Percentiles rank a stretch among this genome's conserved stretches.
Evolutionary conservation across 1,140 invertebrate species (phyloP).

Genomic region (Littorina saxatilis): DNA sequence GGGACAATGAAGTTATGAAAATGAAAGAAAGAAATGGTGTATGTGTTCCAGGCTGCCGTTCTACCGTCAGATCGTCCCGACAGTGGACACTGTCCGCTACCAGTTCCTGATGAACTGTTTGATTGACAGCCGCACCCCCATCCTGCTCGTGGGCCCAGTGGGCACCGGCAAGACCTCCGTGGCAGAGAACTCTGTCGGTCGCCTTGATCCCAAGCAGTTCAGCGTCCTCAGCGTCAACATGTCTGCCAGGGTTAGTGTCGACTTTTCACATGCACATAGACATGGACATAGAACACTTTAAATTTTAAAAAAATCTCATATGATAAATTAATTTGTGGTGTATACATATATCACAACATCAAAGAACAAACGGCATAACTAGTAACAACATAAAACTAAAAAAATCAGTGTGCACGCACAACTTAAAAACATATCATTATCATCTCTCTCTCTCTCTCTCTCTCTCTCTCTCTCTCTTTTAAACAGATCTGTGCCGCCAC

Average conservation of each 20-base stretch:
- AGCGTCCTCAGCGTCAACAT: conserved; percentile 86
- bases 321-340: no score
- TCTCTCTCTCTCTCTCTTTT: neutral
- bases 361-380: no score
- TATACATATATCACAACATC: no score
- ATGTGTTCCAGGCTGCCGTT: conserved; percentile 84
- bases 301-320: no score
- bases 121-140: conserved; percentile 81
- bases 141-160: conserved; percentile 86
- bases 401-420: no score
- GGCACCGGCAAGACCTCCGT: conserved; percentile 88
- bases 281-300: no score
- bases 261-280: neutral
- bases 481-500: no score
- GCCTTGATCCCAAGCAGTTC: conserved; percentile 81
- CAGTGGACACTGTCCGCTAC: conserved; percentile 88
- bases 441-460: neutral
- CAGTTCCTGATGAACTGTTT: conserved; percentile 83
- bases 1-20: no score
- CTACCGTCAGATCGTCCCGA: conserved; percentile 88
- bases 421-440: no score
- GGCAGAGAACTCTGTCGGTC: conserved; percentile 81
- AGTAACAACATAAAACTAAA: no score
- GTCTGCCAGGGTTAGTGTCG: conserved; percentile 82
- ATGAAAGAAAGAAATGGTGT: no score